Conservation (phyloP, 1,140 invertebrate species). For the Ostrea denselamellosa region DNA sequence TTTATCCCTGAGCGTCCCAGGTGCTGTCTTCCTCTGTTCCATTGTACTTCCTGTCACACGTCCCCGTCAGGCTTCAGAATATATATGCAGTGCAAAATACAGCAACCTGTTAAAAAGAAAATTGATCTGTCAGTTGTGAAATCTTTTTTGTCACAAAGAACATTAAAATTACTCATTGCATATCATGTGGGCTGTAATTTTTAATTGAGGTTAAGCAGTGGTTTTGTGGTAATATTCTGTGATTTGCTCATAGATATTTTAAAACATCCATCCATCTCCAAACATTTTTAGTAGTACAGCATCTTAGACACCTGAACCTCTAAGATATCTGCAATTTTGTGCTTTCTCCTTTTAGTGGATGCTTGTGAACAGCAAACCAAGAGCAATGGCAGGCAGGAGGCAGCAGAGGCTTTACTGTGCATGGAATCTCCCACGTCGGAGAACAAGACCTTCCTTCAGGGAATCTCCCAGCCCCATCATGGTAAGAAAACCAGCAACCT, state of each 20-base stretch:
- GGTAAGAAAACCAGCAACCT: neutral
- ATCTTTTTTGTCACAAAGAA: neutral
- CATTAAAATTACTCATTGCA: neutral
- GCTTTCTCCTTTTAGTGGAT: conserved; percentile 71
- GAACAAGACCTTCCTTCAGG: conserved; percentile 81
- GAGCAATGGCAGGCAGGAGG: conserved; percentile 70
- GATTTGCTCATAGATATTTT: neutral
- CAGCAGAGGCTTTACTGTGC: conserved; percentile 73
- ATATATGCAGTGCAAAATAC: neutral
- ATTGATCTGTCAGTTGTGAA: neutral
- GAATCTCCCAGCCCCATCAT: conserved; percentile 60
- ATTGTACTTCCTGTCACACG: conserved; percentile 34
- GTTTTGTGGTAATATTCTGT: neutral
- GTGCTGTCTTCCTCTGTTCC: conserved; percentile 17
- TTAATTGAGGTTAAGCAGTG: neutral
- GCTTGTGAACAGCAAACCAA: conserved; percentile 75
- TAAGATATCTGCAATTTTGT: neutral
- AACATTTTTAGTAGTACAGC: neutral
- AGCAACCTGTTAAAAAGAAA: conserved; percentile 19
- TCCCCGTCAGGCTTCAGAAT: neutral
- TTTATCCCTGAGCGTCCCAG: conserved; percentile 14
- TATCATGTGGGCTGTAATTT: neutral
- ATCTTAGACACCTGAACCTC: neutral
- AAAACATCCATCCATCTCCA: neutral
- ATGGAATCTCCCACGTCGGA: conserved; percentile 75